phyloP scores from a whole-genome alignment of 2,888 invertebrate genomes.

The Carpatolechia fugitivella region DNA sequence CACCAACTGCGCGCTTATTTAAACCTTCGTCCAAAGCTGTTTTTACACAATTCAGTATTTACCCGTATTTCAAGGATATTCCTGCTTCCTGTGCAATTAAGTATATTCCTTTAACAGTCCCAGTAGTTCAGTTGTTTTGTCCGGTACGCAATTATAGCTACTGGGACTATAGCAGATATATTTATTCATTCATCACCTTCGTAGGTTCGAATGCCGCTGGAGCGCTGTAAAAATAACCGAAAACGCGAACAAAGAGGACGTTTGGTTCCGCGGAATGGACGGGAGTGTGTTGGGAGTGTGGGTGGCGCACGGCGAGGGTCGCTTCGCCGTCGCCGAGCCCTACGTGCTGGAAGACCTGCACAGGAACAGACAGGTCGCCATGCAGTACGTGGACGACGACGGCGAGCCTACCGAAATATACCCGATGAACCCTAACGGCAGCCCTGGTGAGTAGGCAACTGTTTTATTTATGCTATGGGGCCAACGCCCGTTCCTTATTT shows the following conservation, averaged over 20 bases:
- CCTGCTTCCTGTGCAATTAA: too few species aligned
- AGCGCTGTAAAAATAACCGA: constrained; percentile 86
- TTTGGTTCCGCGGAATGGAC: constrained; percentile 95
- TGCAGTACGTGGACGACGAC: constrained; percentile 91
- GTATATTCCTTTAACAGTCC: too few species aligned
- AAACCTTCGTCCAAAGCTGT: too few species aligned
- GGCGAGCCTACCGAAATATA: constrained; percentile 87
- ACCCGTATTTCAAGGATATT: too few species aligned
- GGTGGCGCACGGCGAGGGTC: constrained; percentile 96
- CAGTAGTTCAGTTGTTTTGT: too few species aligned
- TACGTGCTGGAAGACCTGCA: constrained; percentile 70
- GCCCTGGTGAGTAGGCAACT: constrained; percentile 78
- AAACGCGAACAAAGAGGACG: constrained; percentile 76
- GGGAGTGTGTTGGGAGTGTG: constrained; percentile 95
- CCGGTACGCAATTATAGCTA: too few species aligned
- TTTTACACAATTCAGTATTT: too few species aligned
- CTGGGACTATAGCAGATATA: too few species aligned
- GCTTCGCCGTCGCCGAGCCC: constrained; percentile 73
- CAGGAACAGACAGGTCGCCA: constrained; percentile 82
- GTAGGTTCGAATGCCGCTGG: constrained; percentile 85
- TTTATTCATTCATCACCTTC: too few species aligned
- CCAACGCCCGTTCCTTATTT: too few species aligned
- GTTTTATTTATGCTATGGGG: too few species aligned
- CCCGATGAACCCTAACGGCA: constrained; percentile 98
- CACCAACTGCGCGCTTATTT: too few species aligned